Evolutionary conservation across 2,113 vertebrate species (phyloP), one percentile per base, ranked within the genome.

Genomic region (Clarias batrachus): DNA sequence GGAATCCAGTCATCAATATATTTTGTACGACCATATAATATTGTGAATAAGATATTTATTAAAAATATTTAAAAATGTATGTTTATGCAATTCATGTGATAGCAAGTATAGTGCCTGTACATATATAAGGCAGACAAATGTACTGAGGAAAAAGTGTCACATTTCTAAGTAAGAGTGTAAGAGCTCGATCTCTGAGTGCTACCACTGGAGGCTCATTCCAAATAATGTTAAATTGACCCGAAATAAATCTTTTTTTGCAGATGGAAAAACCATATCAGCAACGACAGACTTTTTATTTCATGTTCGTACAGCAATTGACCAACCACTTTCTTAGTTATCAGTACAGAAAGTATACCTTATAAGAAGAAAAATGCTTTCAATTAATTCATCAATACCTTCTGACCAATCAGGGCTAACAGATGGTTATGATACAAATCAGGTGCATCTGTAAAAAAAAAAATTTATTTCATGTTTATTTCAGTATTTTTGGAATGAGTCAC

Each of bases 11-110:
- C 21, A 25, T 25, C 19, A 62, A 2, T 41, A 62, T 11, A 62
- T 62, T 62, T 81, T 81, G 56, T 79, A 79, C n/a, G 30, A 11
- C 54, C 77, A 30, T 79, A 33, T 60, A 10, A 30, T 57, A 57
- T 78, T 78, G 52, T 78, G 52, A 78, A 78, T 78, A 78, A 30
- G 76, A 78, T 57, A 57, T 57, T 27, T 54, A 57, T 78, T 30
- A 19, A 16, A 30, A 23, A 41, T 21, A 41, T 78, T n/a, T 76
- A 54, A 73, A 37, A 21, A n/a, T n/a, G 25, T 30, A n/a, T 33
- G 9, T 80, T 60, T 80, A 60, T 3, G 23, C 77, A 54, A 2
- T 54, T n/a, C 2, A 62, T 62, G 37, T 81, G 57, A 25, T 25
- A 62, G 59, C 21, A 62, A 14, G 57, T 25, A 25, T 37, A 25